Conservation (phyloP, 2,797 vertebrate species). For the Menidia menidia region DNA sequence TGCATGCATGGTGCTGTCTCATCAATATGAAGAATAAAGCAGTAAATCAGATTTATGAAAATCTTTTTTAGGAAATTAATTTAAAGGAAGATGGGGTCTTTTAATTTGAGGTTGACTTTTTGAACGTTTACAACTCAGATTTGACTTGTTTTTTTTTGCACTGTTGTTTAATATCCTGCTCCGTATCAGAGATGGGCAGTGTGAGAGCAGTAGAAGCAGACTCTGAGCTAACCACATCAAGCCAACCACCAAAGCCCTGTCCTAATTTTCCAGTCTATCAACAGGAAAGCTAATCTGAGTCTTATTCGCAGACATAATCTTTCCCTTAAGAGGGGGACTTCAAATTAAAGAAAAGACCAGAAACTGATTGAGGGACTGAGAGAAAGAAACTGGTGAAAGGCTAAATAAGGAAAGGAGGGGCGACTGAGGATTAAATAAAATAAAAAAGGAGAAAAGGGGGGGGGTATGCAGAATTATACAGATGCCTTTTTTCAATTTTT, state of each 20-base stretch:
- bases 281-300: conserved; percentile 32
- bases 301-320: conserved; percentile 18
- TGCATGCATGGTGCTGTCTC: background rate
- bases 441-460: background rate
- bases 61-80: background rate
- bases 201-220: conserved; percentile 1
- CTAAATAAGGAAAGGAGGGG: background rate
- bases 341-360: conserved; percentile 24
- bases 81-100: background rate
- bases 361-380: conserved; percentile 18
- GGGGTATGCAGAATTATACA: conserved; percentile 28
- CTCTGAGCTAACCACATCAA: background rate
- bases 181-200: conserved; percentile 4
- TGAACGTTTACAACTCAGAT: background rate
- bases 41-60: background rate
- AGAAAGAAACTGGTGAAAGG: conserved; percentile 16
- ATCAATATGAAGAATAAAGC: background rate
- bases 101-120: background rate
- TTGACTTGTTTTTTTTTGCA: background rate
- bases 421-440: conserved; percentile 4
- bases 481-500: conserved; percentile 17
- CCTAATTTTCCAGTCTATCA: conserved; percentile 33
- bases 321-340: conserved; percentile 11
- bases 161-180: conserved; percentile 3
- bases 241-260: background rate